A percentile compares a stretch with the other conserved stretches of the same genome.
Evolutionary conservation across 2,797 vertebrate genomes (phyloP).

Genomic region (Sebastolobus alascanus): DNA sequence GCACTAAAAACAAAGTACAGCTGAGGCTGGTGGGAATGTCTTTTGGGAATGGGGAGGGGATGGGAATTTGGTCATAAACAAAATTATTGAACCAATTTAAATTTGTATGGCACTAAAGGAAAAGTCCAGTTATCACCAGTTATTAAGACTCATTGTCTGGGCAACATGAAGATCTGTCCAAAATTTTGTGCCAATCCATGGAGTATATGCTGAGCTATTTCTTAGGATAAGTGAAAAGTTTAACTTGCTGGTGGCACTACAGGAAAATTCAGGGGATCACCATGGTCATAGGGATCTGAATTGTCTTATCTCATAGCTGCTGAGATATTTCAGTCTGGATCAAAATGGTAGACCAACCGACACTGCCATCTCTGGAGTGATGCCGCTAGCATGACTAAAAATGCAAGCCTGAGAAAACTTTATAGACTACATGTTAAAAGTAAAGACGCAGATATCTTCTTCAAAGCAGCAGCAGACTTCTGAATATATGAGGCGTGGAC

Average conservation of each 20-base stretch:
- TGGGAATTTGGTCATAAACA: not conserved
- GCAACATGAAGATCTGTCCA: not conserved
- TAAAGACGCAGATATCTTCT: no score
- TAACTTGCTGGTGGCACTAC: fast-evolving
- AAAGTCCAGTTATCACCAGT: no score
- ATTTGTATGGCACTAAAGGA: no score
- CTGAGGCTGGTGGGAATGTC: not conserved
- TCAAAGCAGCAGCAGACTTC: no score
- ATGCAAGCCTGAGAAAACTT: not conserved
- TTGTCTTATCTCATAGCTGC: fast-evolving
- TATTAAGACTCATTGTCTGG: no score
- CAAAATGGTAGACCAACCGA: not conserved
- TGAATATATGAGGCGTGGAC: no score
- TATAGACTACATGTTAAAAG: not conserved
- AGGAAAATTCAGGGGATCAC: not conserved
- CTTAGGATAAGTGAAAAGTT: not conserved
- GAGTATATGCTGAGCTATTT: not conserved
- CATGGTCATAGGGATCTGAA: no score
- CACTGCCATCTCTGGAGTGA: not conserved
- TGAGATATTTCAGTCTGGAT: no score
- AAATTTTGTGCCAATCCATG: not conserved
- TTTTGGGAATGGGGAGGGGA: no score
- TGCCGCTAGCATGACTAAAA: not conserved
- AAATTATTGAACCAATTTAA: not conserved
- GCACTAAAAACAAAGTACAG: not conserved